Percentiles rank a stretch among this genome's conserved stretches.
These are phyloP conservation scores for Apostichopus californicus DNA, from an alignment of 35 echinoderm and acorn worm genomes.

Conservation along the genomic window DNA sequence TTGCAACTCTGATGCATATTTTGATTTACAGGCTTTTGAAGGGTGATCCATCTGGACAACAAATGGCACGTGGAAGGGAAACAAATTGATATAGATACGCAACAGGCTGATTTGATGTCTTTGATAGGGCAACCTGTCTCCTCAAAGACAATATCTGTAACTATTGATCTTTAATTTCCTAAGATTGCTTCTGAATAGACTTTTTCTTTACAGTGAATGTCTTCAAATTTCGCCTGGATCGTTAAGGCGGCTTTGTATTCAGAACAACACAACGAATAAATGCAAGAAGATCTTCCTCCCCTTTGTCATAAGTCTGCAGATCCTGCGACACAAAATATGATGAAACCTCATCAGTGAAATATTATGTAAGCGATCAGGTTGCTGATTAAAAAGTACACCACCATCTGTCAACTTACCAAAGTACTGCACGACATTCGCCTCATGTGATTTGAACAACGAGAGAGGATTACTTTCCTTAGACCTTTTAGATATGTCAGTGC, in stretches of 20 bases:
- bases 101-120: conserved; percentile 31
- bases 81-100: conserved; percentile 24
- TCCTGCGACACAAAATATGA: neutral
- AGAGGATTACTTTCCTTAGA: neutral
- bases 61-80: conserved; percentile 48
- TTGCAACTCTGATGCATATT: neutral
- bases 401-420: neutral
- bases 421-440: conserved; percentile 32
- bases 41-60: conserved; percentile 35
- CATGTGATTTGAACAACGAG: neutral
- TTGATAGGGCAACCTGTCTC: conserved; percentile 50
- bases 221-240: conserved; percentile 36
- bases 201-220: conserved; percentile 39
- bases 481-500: neutral
- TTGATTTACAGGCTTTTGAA: conserved; percentile 34
- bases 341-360: conserved; percentile 5
- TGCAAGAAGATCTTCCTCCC: neutral
- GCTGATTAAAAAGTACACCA: neutral
- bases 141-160: conserved; percentile 54
- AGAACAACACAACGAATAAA: conserved; percentile 55
- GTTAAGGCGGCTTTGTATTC: conserved; percentile 3
- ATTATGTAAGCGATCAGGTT: neutral
- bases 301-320: conserved; percentile 37
- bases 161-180: conserved; percentile 49
- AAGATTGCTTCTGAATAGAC: neutral